Conservation (phyloP, 2,797 vertebrate genomes). For the Enteromius anoplus region DNA sequence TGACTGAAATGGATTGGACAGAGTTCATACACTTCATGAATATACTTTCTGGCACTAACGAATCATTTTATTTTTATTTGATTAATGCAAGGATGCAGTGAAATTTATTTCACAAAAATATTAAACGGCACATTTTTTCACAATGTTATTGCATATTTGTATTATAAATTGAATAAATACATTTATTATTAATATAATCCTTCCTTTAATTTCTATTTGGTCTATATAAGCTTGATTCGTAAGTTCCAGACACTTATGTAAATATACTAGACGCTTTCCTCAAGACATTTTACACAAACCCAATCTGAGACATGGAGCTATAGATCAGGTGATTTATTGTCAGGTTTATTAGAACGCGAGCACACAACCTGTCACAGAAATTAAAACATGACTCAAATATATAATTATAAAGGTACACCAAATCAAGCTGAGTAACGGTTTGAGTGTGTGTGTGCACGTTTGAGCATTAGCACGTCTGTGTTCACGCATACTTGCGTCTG, state of each 20-base stretch:
- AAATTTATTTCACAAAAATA: background rate
- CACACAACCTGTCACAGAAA: constrained; percentile 27
- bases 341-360: background rate
- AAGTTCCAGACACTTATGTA: background rate
- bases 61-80: background rate
- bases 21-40: background rate
- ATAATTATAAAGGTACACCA: constrained; percentile 35
- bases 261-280: background rate
- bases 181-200: constrained; percentile 5
- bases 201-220: background rate
- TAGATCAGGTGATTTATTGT: constrained; percentile 25
- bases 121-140: background rate
- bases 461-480: background rate
- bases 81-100: background rate
- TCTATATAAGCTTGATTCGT: background rate
- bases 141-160: no score
- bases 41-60: background rate
- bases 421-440: background rate
- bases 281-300: background rate
- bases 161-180: background rate
- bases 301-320: background rate
- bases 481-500: background rate
- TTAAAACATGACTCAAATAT: background rate
- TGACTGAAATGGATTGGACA: background rate
- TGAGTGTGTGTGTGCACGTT: constrained; percentile 9